These are phyloP conservation scores for Agrochola lota DNA, from an alignment of 2,888 invertebrate species.

Conservation along the genomic window DNA sequence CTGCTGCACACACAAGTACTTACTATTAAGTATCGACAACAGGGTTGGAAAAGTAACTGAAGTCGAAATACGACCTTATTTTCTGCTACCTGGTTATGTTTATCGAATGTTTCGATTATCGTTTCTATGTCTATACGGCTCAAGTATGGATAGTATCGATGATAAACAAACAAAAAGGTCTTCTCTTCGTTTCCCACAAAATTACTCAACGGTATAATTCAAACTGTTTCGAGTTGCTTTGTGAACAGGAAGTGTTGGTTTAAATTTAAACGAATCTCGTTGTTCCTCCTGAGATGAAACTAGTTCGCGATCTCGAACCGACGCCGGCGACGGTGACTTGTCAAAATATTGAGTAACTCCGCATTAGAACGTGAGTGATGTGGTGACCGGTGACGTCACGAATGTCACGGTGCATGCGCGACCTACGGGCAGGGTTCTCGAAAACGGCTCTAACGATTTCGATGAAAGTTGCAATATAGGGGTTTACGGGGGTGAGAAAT, in stretches of 20 bases:
- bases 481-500: no score
- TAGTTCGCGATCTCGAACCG: conserved; percentile 20
- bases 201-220: background rate
- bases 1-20: background rate
- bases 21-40: background rate
- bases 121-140: no score
- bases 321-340: conserved; percentile 37
- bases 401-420: background rate
- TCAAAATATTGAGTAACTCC: conserved; percentile 44
- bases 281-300: conserved; percentile 15
- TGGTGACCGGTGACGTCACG: conserved; percentile 35
- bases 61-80: background rate
- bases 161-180: background rate
- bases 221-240: background rate
- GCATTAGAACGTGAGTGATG: conserved; percentile 33
- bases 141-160: background rate
- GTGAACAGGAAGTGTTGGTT: conserved; percentile 24
- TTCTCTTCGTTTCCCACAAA: background rate
- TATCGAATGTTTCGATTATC: no score
- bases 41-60: background rate
- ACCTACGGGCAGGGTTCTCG: background rate
- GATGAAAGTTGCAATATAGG: no score
- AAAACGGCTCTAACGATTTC: no score
- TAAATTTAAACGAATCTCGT: conserved; percentile 17
- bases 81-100: background rate